Percentiles rank a stretch among this genome's conserved stretches.
phyloP scores from a whole-genome alignment of 1,140 invertebrate species.

The Drosophila equinoxialis region DNA sequence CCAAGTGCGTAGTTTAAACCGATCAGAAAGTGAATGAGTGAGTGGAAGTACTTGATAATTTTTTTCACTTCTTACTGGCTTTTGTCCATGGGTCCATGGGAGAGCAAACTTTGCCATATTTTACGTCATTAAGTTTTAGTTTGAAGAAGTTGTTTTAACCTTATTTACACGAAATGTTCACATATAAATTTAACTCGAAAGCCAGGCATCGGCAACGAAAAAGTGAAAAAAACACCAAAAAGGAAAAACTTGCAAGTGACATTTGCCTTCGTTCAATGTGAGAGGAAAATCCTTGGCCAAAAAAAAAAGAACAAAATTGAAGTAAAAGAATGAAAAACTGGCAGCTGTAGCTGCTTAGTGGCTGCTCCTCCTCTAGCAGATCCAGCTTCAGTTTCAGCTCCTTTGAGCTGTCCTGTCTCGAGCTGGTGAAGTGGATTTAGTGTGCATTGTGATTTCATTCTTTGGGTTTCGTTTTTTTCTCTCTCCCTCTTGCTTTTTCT shows the following conservation, averaged over 20 bases:
- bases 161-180: conserved; percentile 51
- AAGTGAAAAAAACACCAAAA: conserved; percentile 5
- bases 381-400: conserved; percentile 28
- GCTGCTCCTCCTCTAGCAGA: conserved; percentile 61
- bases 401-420: conserved; percentile 17
- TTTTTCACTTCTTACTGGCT: conserved; percentile 21
- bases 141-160: conserved; percentile 43
- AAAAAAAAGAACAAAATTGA: background rate
- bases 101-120: conserved; percentile 68
- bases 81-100: conserved; percentile 10
- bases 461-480: background rate
- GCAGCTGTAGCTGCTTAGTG: conserved; percentile 64
- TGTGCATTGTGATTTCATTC: conserved; percentile 71
- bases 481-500: background rate
- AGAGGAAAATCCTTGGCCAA: conserved; percentile 46
- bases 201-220: conserved; percentile 36
- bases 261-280: conserved; percentile 19
- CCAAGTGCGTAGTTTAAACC: conserved; percentile 71
- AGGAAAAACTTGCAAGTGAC: conserved; percentile 36
- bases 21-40: conserved; percentile 58
- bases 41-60: conserved; percentile 62
- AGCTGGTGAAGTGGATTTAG: conserved; percentile 56
- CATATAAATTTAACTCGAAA: conserved; percentile 40
- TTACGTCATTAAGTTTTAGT: conserved; percentile 68
- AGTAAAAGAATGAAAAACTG: conserved; percentile 34